Evolutionary conservation across 2,888 invertebrate genomes (phyloP), one percentile per base, ranked within the genome.

Genomic region (Epistrophe eligans): DNA sequence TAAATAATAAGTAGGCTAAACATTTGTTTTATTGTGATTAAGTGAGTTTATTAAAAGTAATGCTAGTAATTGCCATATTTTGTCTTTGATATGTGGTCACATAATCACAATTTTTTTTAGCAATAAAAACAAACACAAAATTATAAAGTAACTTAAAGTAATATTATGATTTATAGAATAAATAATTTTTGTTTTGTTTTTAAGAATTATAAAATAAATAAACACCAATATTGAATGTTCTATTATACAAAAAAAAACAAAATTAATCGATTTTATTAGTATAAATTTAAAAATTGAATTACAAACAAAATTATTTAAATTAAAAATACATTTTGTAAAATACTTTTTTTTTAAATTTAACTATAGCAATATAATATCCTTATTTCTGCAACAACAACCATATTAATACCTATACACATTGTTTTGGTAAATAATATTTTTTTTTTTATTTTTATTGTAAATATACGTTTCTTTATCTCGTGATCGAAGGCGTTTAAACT

Each of bases 351-450:
- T 67, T 71, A 72, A 76, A 85, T 85, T 81, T 88, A 67, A 62
- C 72, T 85, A 88, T 79, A 81, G 84, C 67, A 88, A 70, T 70
- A 58, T 73, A 67, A 45, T 57, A 24, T 64, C 15, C 43, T 79
- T 71, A 79, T 71, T 71, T 24, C 57, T 81, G 81, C 66, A 88
- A 85, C 87, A 82, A 79, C 87, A 82, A 82, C 77, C 82, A 72
- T 70, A 74, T 87, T 83, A 74, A 79, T 84, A 70, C 40, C n/a
- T 70, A 71, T 77, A 77, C 70, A 84, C 52, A 66, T 45, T 73
- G 35, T 55, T 72, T 73, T 66, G 43, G 57, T 77, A 74, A 79
- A 77, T 64, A 52, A 74, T 74, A 52, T 72, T 84, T 43, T 7
- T 15, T 66, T 45, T 67, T 74, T 40, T 67, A 35, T 64, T n/a